Percentiles rank a stretch among this genome's conserved stretches.
Conservation (phyloP, 2,113 vertebrate genomes). For the Hipposideros armiger region DNA sequence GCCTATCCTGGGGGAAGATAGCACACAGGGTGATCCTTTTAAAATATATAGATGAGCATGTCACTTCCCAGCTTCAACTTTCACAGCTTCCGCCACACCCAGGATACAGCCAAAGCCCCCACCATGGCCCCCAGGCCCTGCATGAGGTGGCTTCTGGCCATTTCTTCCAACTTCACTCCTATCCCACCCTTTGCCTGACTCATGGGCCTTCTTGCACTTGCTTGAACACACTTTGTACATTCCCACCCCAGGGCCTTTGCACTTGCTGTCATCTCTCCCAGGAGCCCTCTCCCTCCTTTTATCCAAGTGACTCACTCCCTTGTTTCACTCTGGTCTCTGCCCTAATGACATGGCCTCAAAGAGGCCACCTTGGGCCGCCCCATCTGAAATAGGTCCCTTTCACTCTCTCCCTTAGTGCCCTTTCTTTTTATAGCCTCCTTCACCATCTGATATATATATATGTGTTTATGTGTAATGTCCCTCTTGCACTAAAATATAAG, state of each 20-base stretch:
- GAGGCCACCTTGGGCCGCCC: not conserved
- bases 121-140: not conserved
- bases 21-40: not conserved
- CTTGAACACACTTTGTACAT: not conserved
- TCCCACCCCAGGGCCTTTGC: not conserved
- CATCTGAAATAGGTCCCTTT: not conserved
- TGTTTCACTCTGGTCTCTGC: not conserved
- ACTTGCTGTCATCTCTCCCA: not conserved
- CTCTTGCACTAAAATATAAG: not conserved
- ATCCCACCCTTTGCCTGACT: not conserved
- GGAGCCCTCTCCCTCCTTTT: not conserved
- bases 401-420: not conserved
- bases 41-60: not conserved
- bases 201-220: not conserved
- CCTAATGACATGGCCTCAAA: no score
- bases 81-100: not conserved
- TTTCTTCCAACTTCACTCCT: not conserved
- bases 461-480: not conserved
- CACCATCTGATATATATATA: not conserved
- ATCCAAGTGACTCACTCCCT: rapidly evolving
- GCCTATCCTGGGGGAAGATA: not conserved
- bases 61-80: not conserved
- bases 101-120: not conserved
- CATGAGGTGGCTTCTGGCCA: not conserved
- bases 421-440: not conserved